These are phyloP conservation scores for Callipepla californica DNA, from an alignment of 2,113 vertebrate genomes.

Conservation along the genomic window DNA sequence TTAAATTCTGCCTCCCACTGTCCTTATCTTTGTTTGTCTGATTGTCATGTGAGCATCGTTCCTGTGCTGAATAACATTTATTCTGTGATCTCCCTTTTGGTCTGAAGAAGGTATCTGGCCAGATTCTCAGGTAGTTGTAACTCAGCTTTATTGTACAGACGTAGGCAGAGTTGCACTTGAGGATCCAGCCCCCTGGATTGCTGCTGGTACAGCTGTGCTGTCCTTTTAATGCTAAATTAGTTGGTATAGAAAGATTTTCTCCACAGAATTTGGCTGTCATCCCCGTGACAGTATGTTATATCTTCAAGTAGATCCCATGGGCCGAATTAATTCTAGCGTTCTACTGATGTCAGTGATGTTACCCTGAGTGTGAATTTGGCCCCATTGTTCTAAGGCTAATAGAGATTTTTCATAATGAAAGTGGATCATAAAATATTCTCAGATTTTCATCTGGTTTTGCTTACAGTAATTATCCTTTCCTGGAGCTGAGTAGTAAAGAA, in stretches of 20 bases:
- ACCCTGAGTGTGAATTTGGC: slow-evolving; percentile 62
- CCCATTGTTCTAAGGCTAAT: slow-evolving; percentile 64
- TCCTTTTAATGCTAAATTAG: slow-evolving; percentile 36
- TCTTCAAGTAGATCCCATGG: slow-evolving; percentile 60
- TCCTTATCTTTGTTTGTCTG: not conserved
- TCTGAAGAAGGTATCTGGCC: not conserved
- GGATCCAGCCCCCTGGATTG: not conserved
- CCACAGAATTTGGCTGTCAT: slow-evolving; percentile 46
- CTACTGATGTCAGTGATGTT: slow-evolving; percentile 56
- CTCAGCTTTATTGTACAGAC: not conserved
- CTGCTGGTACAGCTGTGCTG: slow-evolving; percentile 34
- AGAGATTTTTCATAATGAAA: slow-evolving; percentile 51
- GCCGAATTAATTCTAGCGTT: slow-evolving; percentile 45
- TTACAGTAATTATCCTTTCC: slow-evolving; percentile 67
- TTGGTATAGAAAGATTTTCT: slow-evolving; percentile 15
- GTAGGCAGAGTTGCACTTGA: slow-evolving; percentile 1
- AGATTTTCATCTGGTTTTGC: slow-evolving; percentile 68
- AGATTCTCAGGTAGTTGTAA: not conserved
- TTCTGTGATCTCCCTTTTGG: not conserved
- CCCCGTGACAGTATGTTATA: slow-evolving; percentile 41
- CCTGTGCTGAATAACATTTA: not conserved
- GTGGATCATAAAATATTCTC: slow-evolving; percentile 69
- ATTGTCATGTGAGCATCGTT: not conserved
- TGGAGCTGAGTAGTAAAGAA: slow-evolving; percentile 60
- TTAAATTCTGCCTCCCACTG: not conserved